Evolutionary conservation across 2,113 vertebrate species (phyloP), one percentile per base, ranked within the genome.

Genomic region (Gobius niger): DNA sequence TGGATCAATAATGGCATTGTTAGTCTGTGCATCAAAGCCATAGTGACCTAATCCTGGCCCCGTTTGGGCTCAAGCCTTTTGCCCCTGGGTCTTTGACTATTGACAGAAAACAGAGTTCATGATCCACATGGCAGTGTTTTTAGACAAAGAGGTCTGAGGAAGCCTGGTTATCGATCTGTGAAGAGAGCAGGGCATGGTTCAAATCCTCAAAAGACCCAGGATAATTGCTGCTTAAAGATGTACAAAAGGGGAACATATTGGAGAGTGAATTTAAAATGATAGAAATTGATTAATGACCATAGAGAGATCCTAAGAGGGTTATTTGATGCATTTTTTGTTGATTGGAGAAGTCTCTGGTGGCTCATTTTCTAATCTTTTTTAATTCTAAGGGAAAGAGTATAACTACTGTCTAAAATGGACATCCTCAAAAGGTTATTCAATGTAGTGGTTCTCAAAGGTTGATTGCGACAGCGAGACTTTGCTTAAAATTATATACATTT

Each of bases 1-100:
- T 76, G 42, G 68, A 85, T 89, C 85, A 82, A 88, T 84, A 84
- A 72, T 72, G 80, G 59, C 73, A 67, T 67, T 75, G 76, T 80
- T 73, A 65, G 6, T 50, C 44, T 65, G 61, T 65, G 67, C 71
- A 66, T 77, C 70, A 67, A 65, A 78, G 64, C 59, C 66, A 53
- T 73, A 87, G 80, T 62, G 85, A 87, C 60, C 60, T 61, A 24
- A 65, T 65, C 56, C 80, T 87, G 72, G 79, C 83, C 87, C 7
- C 71, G 72, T 84, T 78, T 57, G 80, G 80, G 78, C 50, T 77
- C 67, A 14, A 51, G 74, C 68, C 54, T 54, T 54, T 47, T 56
- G 51, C 70, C 84, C 80, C 40, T 0, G 63, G 77, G 84, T 62
- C 78, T 73, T 80, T 70, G 66, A 6, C 61, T 61, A 81, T 81